Evolutionary conservation across 2,888 invertebrate species (phyloP).

Genomic region (Pyrocoelia pectoralis): DNA sequence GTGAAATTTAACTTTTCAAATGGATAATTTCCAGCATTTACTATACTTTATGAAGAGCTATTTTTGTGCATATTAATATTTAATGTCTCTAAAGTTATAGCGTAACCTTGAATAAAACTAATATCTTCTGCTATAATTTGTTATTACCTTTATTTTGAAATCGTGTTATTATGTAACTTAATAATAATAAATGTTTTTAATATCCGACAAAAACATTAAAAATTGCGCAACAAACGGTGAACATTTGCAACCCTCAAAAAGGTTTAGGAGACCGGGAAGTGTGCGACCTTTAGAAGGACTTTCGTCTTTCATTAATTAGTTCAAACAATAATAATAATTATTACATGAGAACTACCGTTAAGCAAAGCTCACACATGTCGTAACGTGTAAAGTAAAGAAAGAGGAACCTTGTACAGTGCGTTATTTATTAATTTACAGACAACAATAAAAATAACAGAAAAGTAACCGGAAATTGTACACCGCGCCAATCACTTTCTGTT

Average conservation of each 20-base stretch:
- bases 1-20: no score
- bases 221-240: no score
- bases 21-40: no score
- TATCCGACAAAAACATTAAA: not conserved
- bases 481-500: not conserved
- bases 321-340: conserved; percentile 15
- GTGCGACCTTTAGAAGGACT: conserved; percentile 18
- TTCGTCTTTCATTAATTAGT: conserved; percentile 21
- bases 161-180: conserved; percentile 10
- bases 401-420: not conserved
- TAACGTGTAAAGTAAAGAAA: not conserved
- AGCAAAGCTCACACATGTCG: conserved; percentile 13
- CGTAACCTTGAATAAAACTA: conserved; percentile 22
- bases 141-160: conserved; percentile 17
- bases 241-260: no score
- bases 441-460: not conserved
- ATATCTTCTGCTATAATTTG: conserved; percentile 14
- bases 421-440: no score
- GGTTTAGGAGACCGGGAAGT: not conserved
- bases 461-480: not conserved
- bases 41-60: no score
- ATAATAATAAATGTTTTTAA: not conserved
- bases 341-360: conserved; percentile 11
- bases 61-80: not conserved
- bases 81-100: conserved; percentile 8